Conservation (phyloP, 2,888 invertebrate species). For the Auanema sp. region DNA sequence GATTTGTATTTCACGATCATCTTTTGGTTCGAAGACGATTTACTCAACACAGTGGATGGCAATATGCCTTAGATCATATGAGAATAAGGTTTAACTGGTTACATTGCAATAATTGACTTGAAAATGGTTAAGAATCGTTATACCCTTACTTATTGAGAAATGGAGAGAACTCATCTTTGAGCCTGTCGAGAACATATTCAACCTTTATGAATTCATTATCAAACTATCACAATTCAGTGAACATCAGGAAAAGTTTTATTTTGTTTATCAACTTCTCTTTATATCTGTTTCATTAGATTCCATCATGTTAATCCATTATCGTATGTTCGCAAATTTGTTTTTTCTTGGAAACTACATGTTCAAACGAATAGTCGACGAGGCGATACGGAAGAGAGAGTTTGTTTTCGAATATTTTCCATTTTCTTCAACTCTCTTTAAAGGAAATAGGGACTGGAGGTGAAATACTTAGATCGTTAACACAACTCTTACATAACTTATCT, state of each 20-base stretch:
- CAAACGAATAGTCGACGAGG: constrained; percentile 34
- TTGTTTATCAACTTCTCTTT: not conserved
- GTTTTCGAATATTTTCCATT: not conserved
- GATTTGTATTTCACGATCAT: constrained; percentile 75
- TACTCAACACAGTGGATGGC: constrained; percentile 82
- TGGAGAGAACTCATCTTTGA: constrained; percentile 71
- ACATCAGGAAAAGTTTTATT: constrained; percentile 36
- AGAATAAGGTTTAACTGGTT: constrained; percentile 67
- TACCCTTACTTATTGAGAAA: constrained; percentile 17
- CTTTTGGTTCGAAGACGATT: constrained; percentile 77
- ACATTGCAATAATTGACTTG: too few species aligned
- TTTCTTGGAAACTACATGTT: constrained; percentile 59
- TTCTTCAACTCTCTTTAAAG: not conserved
- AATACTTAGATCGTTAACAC: constrained; percentile 61
- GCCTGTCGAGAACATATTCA: constrained; percentile 79
- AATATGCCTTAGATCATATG: constrained; percentile 77
- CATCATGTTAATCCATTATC: constrained; percentile 27
- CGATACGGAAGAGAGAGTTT: constrained; percentile 22
- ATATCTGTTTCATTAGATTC: constrained; percentile 12
- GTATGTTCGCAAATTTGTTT: constrained; percentile 31
- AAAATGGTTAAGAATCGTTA: not conserved
- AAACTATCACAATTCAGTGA: constrained; percentile 71
- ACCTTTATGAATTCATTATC: constrained; percentile 82
- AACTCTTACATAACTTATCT: constrained; percentile 74
- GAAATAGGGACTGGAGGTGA: constrained; percentile 75